A percentile compares a stretch with the other conserved stretches of the same genome.
phyloP scores from a whole-genome alignment of 2,113 vertebrate genomes.

The Seriola dumerili region DNA sequence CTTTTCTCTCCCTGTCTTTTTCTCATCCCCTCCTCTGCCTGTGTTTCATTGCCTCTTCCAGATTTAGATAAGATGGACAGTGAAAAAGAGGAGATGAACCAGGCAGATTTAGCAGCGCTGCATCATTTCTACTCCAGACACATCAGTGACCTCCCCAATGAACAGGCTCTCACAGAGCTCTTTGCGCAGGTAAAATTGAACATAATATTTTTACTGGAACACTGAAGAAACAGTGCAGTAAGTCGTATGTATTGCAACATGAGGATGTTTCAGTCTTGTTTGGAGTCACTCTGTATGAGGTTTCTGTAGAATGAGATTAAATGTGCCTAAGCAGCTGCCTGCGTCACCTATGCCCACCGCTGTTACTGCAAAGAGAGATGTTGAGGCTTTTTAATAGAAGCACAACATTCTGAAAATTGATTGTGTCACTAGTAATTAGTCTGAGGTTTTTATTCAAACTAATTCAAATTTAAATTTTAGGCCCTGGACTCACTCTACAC shows the following conservation, averaged over 20 bases:
- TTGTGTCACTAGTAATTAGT: not conserved
- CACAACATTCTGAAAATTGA: not conserved
- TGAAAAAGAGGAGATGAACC: conserved; percentile 95
- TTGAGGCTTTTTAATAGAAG: not conserved
- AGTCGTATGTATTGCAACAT: not conserved
- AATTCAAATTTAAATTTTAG: not conserved
- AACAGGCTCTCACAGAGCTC: conserved; percentile 88
- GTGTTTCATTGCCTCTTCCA: conserved; percentile 60
- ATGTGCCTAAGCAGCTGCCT: not conserved
- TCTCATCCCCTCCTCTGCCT: no score
- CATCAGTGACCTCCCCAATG: conserved; percentile 90
- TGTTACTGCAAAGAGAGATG: not conserved
- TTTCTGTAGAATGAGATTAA: not conserved
- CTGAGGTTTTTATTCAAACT: not conserved
- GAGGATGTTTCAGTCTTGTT: not conserved
- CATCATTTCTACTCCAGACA: conserved; percentile 96
- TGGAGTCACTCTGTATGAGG: not conserved
- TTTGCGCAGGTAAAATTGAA: conserved; percentile 91
- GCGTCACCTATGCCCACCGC: not conserved
- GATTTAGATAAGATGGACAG: conserved; percentile 97
- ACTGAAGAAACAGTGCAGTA: not conserved
- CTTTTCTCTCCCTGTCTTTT: not conserved
- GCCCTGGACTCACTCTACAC: not conserved
- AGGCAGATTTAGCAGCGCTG: conserved; percentile 92
- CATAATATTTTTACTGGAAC: not conserved